Percentiles rank a stretch among this genome's conserved stretches.
Conservation (phyloP, 2,113 vertebrate genomes). For the Elephantulus edwardii region DNA sequence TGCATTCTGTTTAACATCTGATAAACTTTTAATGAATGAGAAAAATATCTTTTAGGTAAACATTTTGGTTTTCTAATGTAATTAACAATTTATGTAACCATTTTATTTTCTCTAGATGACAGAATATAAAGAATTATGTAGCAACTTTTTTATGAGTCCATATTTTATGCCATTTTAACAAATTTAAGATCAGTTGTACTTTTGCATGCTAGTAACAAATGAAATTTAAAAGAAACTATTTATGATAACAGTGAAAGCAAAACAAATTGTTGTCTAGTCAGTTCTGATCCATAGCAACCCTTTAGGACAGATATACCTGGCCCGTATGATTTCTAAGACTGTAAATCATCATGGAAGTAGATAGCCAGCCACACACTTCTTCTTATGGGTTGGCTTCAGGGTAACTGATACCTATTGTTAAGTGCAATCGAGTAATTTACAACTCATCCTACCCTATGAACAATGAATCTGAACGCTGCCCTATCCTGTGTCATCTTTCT, state of each 20-base stretch:
- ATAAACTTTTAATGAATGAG: not conserved
- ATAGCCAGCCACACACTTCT: not conserved
- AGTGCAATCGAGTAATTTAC: too few relatives aligned
- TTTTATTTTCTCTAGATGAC: constrained; percentile 18
- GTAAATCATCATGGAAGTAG: not conserved
- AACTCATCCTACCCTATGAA: too few relatives aligned
- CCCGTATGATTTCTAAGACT: not conserved
- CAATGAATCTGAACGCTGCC: too few relatives aligned
- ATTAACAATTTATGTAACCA: constrained; percentile 6
- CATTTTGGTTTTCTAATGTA: not conserved
- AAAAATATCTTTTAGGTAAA: not conserved
- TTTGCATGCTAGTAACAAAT: constrained; percentile 14
- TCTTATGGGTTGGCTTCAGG: not conserved
- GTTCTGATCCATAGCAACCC: not conserved
- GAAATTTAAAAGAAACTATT: not conserved
- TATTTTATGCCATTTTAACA: constrained; percentile 20
- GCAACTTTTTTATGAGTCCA: not conserved
- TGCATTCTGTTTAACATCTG: not conserved
- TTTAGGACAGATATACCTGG: not conserved
- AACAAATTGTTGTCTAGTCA: not conserved
- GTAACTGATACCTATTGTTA: not conserved
- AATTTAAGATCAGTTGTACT: constrained; percentile 11
- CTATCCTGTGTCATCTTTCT: too few relatives aligned
- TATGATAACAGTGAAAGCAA: not conserved
- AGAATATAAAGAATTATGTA: constrained; percentile 6